phyloP scores from a whole-genome alignment of 2,797 vertebrate genomes.

The Delichon dasypus region DNA sequence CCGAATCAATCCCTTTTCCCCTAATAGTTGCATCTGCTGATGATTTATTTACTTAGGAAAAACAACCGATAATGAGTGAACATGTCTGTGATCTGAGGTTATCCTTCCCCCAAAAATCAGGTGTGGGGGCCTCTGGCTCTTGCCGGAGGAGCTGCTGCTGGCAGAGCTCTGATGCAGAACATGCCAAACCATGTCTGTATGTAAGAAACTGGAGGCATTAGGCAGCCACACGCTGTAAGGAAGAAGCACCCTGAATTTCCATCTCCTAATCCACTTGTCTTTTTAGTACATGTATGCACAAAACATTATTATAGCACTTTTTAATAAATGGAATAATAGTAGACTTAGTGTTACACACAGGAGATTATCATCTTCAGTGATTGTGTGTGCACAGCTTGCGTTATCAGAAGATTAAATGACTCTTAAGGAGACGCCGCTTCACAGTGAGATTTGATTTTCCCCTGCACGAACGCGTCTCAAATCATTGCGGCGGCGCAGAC shows the following conservation, averaged over 20 bases:
- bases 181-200: not conserved
- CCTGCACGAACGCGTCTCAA: not conserved
- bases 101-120: not conserved
- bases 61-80: not conserved
- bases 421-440: constrained; percentile 17
- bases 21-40: not conserved
- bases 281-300: not conserved
- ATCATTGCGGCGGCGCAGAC: not conserved
- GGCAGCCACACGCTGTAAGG: not conserved
- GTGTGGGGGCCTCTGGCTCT: not conserved
- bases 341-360: constrained; percentile 29
- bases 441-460: constrained; percentile 19
- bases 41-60: constrained; percentile 23
- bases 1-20: not conserved
- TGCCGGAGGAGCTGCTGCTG: not conserved
- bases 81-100: not conserved
- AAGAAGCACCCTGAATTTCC: not conserved
- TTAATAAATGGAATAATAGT: constrained; percentile 54
- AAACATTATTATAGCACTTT: constrained; percentile 5
- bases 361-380: constrained; percentile 49
- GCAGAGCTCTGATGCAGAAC: not conserved
- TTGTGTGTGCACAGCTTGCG: constrained; percentile 46
- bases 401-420: constrained; percentile 55
- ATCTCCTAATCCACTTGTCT: constrained; percentile 48
- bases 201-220: not conserved